A percentile compares a stretch with the other conserved stretches of the same genome.
phyloP scores from a whole-genome alignment of 2,113 vertebrate genomes.

The Cyprinodon variegatus region DNA sequence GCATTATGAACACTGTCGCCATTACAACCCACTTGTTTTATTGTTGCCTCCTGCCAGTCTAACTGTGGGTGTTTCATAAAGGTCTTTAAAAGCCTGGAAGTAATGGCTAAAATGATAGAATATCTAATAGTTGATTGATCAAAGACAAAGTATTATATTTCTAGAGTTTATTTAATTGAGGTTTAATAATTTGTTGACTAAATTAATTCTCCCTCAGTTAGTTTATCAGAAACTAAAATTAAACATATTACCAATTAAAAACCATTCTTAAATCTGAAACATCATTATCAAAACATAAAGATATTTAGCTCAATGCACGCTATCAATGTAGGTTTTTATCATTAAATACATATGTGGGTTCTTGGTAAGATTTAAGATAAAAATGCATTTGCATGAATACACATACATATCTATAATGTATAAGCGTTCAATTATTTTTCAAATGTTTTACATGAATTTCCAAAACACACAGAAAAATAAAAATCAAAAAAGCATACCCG shows the following conservation, averaged over 20 bases:
- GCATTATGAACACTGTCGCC: slow-evolving; percentile 22
- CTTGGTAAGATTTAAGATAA: too few relatives aligned
- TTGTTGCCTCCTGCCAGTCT: not conserved
- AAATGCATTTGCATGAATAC: too few relatives aligned
- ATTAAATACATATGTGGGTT: too few relatives aligned
- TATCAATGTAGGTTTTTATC: too few relatives aligned
- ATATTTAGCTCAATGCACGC: too few relatives aligned
- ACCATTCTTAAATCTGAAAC: not conserved
- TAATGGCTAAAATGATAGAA: not conserved
- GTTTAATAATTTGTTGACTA: not conserved
- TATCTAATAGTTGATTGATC: not conserved
- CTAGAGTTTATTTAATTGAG: not conserved
- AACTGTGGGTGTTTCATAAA: not conserved
- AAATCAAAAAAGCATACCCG: too few relatives aligned
- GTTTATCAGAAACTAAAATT: too few relatives aligned
- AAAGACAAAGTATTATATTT: not conserved
- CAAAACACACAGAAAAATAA: too few relatives aligned
- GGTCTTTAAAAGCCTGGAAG: not conserved
- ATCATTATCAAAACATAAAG: not conserved
- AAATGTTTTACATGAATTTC: too few relatives aligned
- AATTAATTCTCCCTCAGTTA: not conserved
- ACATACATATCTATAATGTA: too few relatives aligned
- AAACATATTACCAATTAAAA: too few relatives aligned
- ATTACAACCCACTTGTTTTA: slow-evolving; percentile 26
- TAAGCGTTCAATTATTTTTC: too few relatives aligned